Percentiles rank a stretch among this genome's conserved stretches.
Evolutionary conservation across 2,888 invertebrate species (phyloP).

Genomic region (Calameuta pallipes): DNA sequence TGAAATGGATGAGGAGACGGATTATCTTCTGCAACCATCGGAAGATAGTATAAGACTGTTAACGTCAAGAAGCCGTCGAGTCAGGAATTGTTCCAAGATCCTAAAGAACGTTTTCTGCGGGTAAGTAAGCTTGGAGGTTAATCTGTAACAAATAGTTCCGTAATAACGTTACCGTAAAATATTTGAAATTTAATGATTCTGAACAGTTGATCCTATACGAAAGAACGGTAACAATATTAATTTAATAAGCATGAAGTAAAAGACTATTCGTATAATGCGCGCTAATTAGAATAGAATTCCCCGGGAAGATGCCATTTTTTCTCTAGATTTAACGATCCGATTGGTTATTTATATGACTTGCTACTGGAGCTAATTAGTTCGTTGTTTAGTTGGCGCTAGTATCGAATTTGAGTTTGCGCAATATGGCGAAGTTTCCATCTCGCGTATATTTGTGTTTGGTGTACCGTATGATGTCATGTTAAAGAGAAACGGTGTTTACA

Average conservation of each 20-base stretch:
- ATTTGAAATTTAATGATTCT: neutral
- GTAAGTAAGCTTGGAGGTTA: slow-evolving; percentile 42
- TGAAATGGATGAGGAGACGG: slow-evolving; percentile 65
- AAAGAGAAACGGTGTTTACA: neutral
- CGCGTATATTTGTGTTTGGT: neutral
- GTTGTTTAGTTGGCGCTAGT: neutral
- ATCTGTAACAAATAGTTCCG: neutral
- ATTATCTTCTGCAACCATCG: slow-evolving; percentile 59
- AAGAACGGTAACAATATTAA: neutral
- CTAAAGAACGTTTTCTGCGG: slow-evolving; percentile 56
- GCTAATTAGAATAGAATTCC: neutral
- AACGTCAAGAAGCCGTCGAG: slow-evolving; percentile 46
- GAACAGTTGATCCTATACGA: neutral
- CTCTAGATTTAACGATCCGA: neutral
- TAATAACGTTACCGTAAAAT: neutral
- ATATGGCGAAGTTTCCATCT: neutral
- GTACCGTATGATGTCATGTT: neutral
- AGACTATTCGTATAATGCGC: neutral
- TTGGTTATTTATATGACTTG: neutral
- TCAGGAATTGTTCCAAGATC: slow-evolving; percentile 54
- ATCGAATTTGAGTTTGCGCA: neutral
- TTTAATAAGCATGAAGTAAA: neutral
- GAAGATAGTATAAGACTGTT: slow-evolving; percentile 58
- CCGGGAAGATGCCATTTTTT: neutral
- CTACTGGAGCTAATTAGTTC: neutral